Evolutionary conservation across 92 coral and sea anemone genomes (phyloP).

Genomic region (Epizoanthus stellaris): DNA sequence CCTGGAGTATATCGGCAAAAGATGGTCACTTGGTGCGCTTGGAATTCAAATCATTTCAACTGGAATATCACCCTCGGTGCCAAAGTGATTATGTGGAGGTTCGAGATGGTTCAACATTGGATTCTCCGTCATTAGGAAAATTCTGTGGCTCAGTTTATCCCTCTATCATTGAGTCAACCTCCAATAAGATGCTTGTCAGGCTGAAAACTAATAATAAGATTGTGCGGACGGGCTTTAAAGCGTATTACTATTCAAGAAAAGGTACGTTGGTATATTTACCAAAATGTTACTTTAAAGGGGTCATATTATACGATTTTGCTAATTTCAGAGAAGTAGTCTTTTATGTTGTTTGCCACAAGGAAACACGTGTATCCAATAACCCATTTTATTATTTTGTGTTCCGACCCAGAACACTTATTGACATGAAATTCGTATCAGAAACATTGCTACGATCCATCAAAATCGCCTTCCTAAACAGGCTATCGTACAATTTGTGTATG

Average conservation of each 20-base stretch:
- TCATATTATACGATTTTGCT: too few relatives aligned
- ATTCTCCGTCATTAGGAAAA: slow-evolving; percentile 45
- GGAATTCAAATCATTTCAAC: slow-evolving; percentile 55
- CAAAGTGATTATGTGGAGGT: slow-evolving; percentile 65
- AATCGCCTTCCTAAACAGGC: too few relatives aligned
- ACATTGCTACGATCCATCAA: too few relatives aligned
- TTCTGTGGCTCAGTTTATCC: slow-evolving; percentile 77
- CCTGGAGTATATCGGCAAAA: slow-evolving; percentile 66
- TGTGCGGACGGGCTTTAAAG: slow-evolving; percentile 65
- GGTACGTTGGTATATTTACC: slow-evolving; percentile 11
- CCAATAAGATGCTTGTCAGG: slow-evolving; percentile 53
- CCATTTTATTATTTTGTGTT: too few relatives aligned
- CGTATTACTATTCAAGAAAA: slow-evolving; percentile 39
- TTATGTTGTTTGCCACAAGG: too few relatives aligned
- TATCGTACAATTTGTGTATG: too few relatives aligned
- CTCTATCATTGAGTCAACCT: slow-evolving; percentile 50
- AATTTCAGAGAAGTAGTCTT: too few relatives aligned
- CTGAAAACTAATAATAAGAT: slow-evolving; percentile 48
- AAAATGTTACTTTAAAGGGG: too few relatives aligned
- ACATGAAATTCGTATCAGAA: too few relatives aligned
- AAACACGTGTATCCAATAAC: too few relatives aligned
- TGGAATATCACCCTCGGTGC: slow-evolving; percentile 69
- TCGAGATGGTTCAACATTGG: slow-evolving; percentile 49
- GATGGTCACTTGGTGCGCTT: slow-evolving; percentile 68
- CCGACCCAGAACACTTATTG: too few relatives aligned